Conservation (phyloP, 1,140 invertebrate species). For the Saccostrea echinata region DNA sequence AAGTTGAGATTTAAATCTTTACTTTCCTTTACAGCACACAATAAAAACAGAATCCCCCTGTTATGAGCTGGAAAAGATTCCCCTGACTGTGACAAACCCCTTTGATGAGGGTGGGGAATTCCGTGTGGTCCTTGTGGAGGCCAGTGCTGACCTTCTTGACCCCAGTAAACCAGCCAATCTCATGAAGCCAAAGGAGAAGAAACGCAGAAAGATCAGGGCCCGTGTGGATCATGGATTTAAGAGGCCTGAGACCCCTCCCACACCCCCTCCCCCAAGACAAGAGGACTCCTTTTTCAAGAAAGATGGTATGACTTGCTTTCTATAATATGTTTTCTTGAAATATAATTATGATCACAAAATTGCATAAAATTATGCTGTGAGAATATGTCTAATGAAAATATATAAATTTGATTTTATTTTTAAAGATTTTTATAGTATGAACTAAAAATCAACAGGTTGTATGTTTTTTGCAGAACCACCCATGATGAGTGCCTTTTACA, state of each 20-base stretch:
- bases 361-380: too few species aligned
- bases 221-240: constrained; percentile 70
- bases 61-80: constrained; percentile 76
- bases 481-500: constrained; percentile 76
- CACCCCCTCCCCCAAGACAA: constrained; percentile 56
- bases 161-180: constrained; percentile 58
- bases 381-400: too few species aligned
- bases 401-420: too few species aligned
- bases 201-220: constrained; percentile 65
- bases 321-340: neutral
- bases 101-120: constrained; percentile 76
- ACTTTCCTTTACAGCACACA: constrained; percentile 65
- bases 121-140: constrained; percentile 74
- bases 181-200: constrained; percentile 66
- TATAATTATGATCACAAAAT: neutral
- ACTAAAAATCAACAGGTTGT: too few species aligned
- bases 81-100: constrained; percentile 75
- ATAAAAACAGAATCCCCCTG: constrained; percentile 76
- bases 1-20: neutral
- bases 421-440: too few species aligned
- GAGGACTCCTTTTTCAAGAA: constrained; percentile 39
- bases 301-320: neutral
- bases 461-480: constrained; percentile 58
- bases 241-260: constrained; percentile 66
- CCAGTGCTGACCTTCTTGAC: constrained; percentile 64